Conservation (phyloP, 2,888 invertebrate genomes). For the Seladonia tumulorum region DNA sequence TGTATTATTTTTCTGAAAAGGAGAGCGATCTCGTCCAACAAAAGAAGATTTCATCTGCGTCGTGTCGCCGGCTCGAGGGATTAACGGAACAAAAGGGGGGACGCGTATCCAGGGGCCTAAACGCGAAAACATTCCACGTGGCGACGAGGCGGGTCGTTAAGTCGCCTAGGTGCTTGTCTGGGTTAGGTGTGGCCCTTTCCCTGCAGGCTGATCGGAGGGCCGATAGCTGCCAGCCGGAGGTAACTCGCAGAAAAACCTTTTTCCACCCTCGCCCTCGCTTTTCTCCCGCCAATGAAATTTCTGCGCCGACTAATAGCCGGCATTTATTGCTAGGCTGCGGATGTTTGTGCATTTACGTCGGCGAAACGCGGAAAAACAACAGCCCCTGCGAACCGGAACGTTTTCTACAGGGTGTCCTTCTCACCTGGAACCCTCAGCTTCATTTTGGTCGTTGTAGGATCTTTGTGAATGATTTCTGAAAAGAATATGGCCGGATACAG, state of each 20-base stretch:
- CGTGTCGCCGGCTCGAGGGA: not conserved
- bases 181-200: constrained; percentile 57
- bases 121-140: constrained; percentile 26
- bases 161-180: constrained; percentile 35
- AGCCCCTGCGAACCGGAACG: too few relatives aligned
- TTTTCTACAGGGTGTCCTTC: not conserved
- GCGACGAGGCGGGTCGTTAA: constrained; percentile 52
- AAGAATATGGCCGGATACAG: too few relatives aligned
- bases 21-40: not conserved
- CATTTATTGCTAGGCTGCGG: not conserved
- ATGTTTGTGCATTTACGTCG: not conserved
- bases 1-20: constrained; percentile 1
- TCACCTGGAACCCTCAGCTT: not conserved
- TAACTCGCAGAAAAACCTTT: constrained; percentile 32
- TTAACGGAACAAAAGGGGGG: constrained; percentile 11
- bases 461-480: too few relatives aligned
- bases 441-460: not conserved
- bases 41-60: constrained; percentile 1
- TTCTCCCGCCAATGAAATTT: constrained; percentile 27
- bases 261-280: not conserved
- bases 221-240: constrained; percentile 46
- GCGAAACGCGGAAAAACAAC: not conserved
- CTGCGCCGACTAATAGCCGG: not conserved
- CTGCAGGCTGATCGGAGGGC: constrained; percentile 51
- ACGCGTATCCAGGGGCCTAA: constrained; percentile 12